These are phyloP conservation scores for Heliconius hortense DNA, from an alignment of 2,888 invertebrate species.

Conservation along the genomic window DNA sequence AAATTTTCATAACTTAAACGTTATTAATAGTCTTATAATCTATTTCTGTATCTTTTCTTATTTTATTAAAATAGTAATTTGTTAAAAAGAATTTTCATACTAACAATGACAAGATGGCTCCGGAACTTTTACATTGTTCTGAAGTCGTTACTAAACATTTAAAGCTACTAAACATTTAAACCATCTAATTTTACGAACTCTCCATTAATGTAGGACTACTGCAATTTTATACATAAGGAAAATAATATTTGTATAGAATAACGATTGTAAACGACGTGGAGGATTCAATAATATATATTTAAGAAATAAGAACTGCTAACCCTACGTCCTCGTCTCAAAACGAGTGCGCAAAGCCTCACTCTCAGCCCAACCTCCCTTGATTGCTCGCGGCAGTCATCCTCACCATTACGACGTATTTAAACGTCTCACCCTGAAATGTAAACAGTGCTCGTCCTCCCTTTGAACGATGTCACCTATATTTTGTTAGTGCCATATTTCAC, in stretches of 20 bases:
- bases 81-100: neutral
- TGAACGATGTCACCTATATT: slow-evolving; percentile 42
- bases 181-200: neutral
- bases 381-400: slow-evolving; percentile 45
- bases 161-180: neutral
- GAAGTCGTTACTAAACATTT: neutral
- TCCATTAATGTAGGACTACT: neutral
- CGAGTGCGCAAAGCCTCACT: slow-evolving; percentile 73
- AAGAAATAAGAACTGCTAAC: slow-evolving; percentile 50
- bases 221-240: neutral
- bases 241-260: neutral
- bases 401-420: slow-evolving; percentile 38
- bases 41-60: no score
- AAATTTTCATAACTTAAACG: neutral
- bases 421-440: slow-evolving; percentile 48
- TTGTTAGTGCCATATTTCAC: slow-evolving; percentile 15
- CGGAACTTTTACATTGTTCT: neutral
- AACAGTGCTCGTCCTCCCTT: slow-evolving; percentile 47
- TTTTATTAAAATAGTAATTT: no score
- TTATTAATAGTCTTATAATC: no score
- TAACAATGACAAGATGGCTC: neutral
- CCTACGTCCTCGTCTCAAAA: slow-evolving; percentile 57
- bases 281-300: neutral
- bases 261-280: neutral
- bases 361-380: slow-evolving; percentile 60